These are phyloP conservation scores for Pocillopora meandrina DNA, from an alignment of 92 coral and sea anemone genomes.

Conservation along the genomic window DNA sequence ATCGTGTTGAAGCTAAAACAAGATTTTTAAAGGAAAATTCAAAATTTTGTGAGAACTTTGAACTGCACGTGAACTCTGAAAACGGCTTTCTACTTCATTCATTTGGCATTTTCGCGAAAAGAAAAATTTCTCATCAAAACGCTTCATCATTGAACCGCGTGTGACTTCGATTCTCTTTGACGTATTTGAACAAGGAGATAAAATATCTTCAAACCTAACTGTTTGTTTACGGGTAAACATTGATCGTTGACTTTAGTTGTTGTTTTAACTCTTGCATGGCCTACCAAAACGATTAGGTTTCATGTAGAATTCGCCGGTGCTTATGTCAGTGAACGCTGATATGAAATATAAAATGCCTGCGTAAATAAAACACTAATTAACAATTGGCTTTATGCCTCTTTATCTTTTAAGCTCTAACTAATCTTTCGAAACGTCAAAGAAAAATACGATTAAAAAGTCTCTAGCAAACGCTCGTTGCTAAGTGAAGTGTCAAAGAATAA, in stretches of 20 bases:
- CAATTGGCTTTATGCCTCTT: background rate
- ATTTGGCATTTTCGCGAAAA: no score
- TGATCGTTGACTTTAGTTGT: no score
- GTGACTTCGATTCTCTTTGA: background rate
- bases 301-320: no score
- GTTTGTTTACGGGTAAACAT: background rate
- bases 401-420: background rate
- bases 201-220: background rate
- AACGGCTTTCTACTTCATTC: no score
- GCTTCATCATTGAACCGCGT: no score
- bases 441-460: background rate
- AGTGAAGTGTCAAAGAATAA: background rate
- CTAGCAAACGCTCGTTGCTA: background rate
- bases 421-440: constrained; percentile 10
- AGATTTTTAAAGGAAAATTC: no score
- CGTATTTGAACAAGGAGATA: background rate
- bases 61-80: no score
- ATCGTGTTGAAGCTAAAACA: no score
- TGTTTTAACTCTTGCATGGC: background rate
- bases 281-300: no score
- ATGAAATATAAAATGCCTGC: background rate
- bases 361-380: background rate
- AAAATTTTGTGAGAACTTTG: no score
- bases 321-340: background rate
- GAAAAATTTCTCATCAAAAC: no score